Base-by-base conservation (phyloP, 2,113 vertebrate genomes). In the Etheostoma spectabile region DNA sequence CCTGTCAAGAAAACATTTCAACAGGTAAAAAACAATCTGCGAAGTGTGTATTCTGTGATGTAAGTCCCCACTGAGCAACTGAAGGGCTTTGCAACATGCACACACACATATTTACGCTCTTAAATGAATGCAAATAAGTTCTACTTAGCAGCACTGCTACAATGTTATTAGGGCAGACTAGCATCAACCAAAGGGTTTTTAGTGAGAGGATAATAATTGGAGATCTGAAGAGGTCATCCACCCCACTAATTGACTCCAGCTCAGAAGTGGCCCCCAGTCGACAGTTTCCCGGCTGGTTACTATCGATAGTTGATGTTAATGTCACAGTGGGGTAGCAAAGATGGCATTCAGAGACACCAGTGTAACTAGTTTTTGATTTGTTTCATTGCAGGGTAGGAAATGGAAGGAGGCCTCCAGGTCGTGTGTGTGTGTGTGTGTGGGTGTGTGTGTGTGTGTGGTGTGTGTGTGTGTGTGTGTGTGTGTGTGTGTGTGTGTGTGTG, bases 341-440 rank as follows among this genome's bases (percentile, higher is more conserved):
- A 78, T 46, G 75, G 83, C 68, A 4, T 81, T 89, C 87, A 74
- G 73, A 70, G 66, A 84, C 8, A 49, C 72, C 35, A 14, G 70
- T n/a, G 52, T 93, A 87, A 93, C 87, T 87, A 79, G 84, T 90
- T 92, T 89, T 84, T 90, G 88, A 93, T 93, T 94, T 92, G 89
- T 87, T 89, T 90, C 87, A 65, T 72, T 48, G 69, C 82, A 68
- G 85, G 91, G 79, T 82, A 53, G 79, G 62, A 87, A 87, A 77
- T 49, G 42, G 65, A 79, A 86, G 57, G 83, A 91, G 80, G 49
- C 83, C 85, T 82, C 73, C 73, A 27, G 65, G 5, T n/a, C 45
- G 8, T 18, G 13, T 51, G 53, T 76, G 57, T 82, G 77, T 53
- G 14, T 75, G 7, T 74, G 79, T 33, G 55, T 77, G 59, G 75